Evolutionary conservation across 2,888 invertebrate genomes (phyloP).

Genomic region (Spodoptera exigua): DNA sequence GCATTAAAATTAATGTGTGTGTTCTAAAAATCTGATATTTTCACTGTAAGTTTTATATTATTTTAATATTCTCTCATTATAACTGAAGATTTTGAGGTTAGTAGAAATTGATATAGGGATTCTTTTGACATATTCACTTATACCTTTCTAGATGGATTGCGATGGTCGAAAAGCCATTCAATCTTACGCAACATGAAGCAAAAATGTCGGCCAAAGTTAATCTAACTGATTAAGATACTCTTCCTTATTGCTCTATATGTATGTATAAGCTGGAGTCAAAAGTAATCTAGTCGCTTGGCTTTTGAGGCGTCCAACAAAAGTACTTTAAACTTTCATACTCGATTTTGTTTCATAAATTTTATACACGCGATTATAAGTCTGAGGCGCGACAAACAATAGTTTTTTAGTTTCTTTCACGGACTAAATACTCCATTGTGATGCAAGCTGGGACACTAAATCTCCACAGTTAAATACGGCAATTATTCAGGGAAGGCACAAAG

Average conservation of each 20-base stretch:
- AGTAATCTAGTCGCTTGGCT: constrained; percentile 23
- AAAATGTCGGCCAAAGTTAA: constrained; percentile 30
- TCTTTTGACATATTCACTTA: neutral
- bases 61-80: constrained; percentile 8
- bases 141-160: neutral
- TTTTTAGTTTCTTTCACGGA: constrained; percentile 77
- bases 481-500: constrained; percentile 81
- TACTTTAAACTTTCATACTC: constrained; percentile 2
- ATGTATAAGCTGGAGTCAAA: constrained; percentile 22
- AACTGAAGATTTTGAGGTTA: neutral
- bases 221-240: constrained; percentile 41
- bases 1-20: constrained; percentile 39
- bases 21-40: constrained; percentile 14
- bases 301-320: constrained; percentile 23
- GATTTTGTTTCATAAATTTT: constrained; percentile 34
- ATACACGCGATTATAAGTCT: constrained; percentile 45
- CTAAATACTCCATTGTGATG: constrained; percentile 76
- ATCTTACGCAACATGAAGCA: constrained; percentile 17
- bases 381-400: constrained; percentile 63
- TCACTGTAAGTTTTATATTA: constrained; percentile 6
- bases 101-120: neutral
- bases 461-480: constrained; percentile 83
- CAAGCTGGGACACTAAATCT: constrained; percentile 75
- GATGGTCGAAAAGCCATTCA: constrained; percentile 18
- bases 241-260: constrained; percentile 36